These are phyloP conservation scores for Cheilosia scutellata DNA, from an alignment of 2,888 invertebrate species.

Conservation along the genomic window DNA sequence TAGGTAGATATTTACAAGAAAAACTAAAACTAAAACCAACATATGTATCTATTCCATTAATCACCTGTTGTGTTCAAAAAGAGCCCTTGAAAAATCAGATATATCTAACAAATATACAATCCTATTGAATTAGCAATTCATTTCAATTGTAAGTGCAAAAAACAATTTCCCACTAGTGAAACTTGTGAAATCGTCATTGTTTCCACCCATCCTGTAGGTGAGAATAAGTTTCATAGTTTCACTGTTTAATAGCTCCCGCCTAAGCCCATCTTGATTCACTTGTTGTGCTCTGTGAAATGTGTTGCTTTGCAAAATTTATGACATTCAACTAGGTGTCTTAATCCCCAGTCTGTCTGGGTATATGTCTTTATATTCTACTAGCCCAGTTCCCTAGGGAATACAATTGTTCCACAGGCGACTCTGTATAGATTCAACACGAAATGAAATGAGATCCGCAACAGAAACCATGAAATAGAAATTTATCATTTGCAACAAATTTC, in stretches of 20 bases:
- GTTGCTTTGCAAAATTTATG: constrained; percentile 66
- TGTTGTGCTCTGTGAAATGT: constrained; percentile 29
- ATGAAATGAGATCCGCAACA: not conserved
- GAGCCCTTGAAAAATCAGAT: constrained; percentile 7
- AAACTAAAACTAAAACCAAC: too few species aligned
- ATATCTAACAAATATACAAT: not conserved
- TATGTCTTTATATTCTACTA: constrained; percentile 45
- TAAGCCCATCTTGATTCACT: constrained; percentile 35
- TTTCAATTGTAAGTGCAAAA: constrained; percentile 42
- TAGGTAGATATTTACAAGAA: too few species aligned
- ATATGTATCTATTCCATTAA: not conserved
- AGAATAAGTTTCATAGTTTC: constrained; percentile 54
- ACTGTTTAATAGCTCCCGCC: constrained; percentile 21
- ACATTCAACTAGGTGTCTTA: constrained; percentile 66
- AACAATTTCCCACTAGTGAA: constrained; percentile 53
- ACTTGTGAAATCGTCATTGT: constrained; percentile 70
- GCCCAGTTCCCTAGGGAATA: constrained; percentile 70
- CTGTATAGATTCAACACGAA: not conserved
- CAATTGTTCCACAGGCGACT: not conserved
- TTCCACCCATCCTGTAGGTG: constrained; percentile 46
- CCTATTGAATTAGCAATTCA: constrained; percentile 15
- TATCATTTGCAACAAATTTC: constrained; percentile 36
- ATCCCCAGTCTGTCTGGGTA: constrained; percentile 27
- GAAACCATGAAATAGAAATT: constrained; percentile 29
- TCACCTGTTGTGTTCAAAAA: not conserved